phyloP scores from a whole-genome alignment of 2,888 invertebrate species.

The Drosophila atripex region DNA sequence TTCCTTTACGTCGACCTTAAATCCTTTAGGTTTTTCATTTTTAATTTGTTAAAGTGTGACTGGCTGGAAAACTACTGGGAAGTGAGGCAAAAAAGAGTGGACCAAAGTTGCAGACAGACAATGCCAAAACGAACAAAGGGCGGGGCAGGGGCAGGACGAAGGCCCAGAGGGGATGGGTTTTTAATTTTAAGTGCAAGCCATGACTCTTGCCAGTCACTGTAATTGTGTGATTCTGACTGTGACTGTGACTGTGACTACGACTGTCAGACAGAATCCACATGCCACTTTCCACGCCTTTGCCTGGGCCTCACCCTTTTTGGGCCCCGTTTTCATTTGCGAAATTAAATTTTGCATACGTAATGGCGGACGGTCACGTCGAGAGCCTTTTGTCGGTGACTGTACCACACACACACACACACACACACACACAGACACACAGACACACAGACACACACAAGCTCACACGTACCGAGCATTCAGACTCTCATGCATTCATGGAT shows the following conservation, averaged over 20 bases:
- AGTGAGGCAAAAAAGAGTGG: not conserved
- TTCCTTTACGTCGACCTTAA: conserved; percentile 25
- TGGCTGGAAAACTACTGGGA: conserved; percentile 32
- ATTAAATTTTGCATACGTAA: conserved; percentile 75
- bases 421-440: conserved; percentile 8
- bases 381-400: conserved; percentile 54
- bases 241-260: conserved; percentile 15
- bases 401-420: conserved; percentile 16
- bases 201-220: conserved; percentile 47
- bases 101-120: conserved; percentile 36
- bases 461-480: not conserved
- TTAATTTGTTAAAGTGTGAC: conserved; percentile 75
- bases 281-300: conserved; percentile 11
- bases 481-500: conserved; percentile 20
- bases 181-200: conserved; percentile 51
- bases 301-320: conserved; percentile 10
- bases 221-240: conserved; percentile 9
- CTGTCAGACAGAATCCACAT: conserved; percentile 23
- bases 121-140: conserved; percentile 27
- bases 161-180: conserved; percentile 27
- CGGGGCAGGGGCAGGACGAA: not conserved
- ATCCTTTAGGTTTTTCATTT: conserved; percentile 38
- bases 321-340: conserved; percentile 62
- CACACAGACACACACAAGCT: not conserved
- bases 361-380: conserved; percentile 34